Conservation (phyloP, 2,888 invertebrate genomes). For the Latrodectus elegans region DNA sequence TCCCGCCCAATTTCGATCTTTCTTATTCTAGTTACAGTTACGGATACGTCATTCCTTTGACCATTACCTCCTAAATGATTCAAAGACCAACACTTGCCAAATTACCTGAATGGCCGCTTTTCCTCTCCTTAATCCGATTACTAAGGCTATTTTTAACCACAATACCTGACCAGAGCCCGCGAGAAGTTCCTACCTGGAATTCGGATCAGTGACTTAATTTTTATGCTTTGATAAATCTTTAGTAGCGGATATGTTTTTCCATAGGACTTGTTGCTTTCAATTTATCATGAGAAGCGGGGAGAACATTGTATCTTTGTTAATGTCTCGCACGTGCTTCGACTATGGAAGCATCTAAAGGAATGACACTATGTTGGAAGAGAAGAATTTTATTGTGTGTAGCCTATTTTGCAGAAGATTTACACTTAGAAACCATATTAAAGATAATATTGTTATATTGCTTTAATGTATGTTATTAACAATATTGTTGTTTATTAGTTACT, state of each 20-base stretch:
- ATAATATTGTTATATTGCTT: too few species aligned
- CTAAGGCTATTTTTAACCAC: constrained; percentile 53
- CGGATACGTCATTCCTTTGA: background rate
- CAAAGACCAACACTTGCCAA: constrained; percentile 43
- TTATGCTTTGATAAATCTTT: constrained; percentile 57
- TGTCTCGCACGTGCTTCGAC: constrained; percentile 21
- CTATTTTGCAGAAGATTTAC: too few species aligned
- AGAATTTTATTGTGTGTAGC: background rate
- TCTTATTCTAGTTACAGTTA: background rate
- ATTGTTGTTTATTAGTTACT: too few species aligned
- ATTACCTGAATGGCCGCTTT: constrained; percentile 17
- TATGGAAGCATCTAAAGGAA: background rate
- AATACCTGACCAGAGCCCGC: constrained; percentile 14
- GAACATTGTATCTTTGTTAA: constrained; percentile 18
- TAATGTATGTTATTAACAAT: too few species aligned
- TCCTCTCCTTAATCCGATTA: constrained; percentile 48
- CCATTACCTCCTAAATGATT: constrained; percentile 51
- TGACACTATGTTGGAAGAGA: background rate
- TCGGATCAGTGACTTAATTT: constrained; percentile 53
- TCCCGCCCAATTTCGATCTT: background rate
- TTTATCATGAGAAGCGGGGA: constrained; percentile 33
- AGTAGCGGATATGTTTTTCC: background rate
- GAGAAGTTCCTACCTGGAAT: constrained; percentile 11
- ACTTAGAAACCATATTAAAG: too few species aligned
- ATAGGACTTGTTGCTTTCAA: constrained; percentile 51